These are phyloP conservation scores for Acanthisitta chloris DNA, from an alignment of 2,113 vertebrate species.

Conservation along the genomic window DNA sequence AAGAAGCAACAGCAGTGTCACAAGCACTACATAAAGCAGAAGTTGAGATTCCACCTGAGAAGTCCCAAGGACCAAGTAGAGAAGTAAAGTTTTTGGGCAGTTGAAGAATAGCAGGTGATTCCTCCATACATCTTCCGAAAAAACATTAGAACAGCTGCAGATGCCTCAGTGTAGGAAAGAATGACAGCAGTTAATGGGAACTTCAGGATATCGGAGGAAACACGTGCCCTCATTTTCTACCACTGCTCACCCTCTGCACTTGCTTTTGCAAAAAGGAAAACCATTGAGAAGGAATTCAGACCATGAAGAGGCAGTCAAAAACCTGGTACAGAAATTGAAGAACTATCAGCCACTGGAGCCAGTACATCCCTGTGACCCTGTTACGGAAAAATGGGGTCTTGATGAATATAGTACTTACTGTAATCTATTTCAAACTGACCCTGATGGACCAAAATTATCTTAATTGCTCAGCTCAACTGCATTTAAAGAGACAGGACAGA, in stretches of 20 bases:
- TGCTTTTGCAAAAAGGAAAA: not conserved
- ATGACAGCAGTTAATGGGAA: not conserved
- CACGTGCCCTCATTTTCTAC: not conserved
- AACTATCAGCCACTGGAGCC: not conserved
- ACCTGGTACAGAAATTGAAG: not conserved
- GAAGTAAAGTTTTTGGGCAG: not conserved
- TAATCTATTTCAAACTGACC: not conserved
- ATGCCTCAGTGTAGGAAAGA: not conserved
- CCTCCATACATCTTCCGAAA: not conserved
- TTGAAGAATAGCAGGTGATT: not conserved
- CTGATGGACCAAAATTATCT: not conserved
- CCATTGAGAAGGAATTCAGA: not conserved
- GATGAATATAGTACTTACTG: not conserved
- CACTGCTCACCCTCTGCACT: not conserved
- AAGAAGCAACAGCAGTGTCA: not conserved
- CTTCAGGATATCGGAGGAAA: not conserved
- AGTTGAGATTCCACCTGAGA: not conserved
- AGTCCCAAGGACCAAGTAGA: not conserved
- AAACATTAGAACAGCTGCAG: not conserved
- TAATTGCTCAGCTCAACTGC: not conserved
- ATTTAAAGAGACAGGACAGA: not conserved
- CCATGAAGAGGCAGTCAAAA: too few relatives aligned
- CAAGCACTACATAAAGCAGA: not conserved
- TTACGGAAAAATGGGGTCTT: not conserved
- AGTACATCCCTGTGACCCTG: not conserved